Base-by-base conservation (phyloP, 2,888 invertebrate species). In the Steinernema hermaphroditum region DNA sequence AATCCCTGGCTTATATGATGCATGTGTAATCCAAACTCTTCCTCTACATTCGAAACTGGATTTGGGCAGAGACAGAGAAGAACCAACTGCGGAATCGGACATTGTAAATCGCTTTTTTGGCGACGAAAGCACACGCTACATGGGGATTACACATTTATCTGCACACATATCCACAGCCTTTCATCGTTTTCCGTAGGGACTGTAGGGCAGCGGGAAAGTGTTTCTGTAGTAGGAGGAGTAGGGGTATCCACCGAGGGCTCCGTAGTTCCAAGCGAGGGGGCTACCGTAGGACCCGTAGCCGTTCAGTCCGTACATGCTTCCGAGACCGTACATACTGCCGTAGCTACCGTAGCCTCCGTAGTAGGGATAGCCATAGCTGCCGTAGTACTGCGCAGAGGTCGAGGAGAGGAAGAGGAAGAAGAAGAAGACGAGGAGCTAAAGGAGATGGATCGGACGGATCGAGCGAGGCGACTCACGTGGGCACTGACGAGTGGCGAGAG, bases 201-300 rank as follows among this genome's bases (percentile, higher is more conserved):
- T 22, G 62, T 62, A 62, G 16, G 62, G 62, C 14, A 62, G 62
- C 8, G 62, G 62, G 32, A 62, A 62, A 9, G 62, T 62, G 32
- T 62, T 62, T 29, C 62, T 29, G 32, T 29, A 24, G 32, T 62
- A 62, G 14, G 29, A 12, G 8, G 27, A 16, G 62, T 62, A 62
- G 12, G 62, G 62, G 34, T 32, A 62, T 12, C 62, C 62, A 32
- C 62, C 46, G 22, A 37, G 37, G 37, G 6, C 37, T 12, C 37
- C 50, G 50, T 50, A 50, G 50, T 22, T 50, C 50, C 50, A 50
- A 24, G 24, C 22, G 50, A 22, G 24, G 24, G 50, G 50, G 24
- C 24, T 50, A 27, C 46, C 46, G 46, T 29, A 24, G 62, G 32
- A 12, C 1, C 62, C 62, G 32, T 62, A 62, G 34, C 62, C 62